Conservation (phyloP, 2,113 vertebrate species). For the Salminus brasiliensis region DNA sequence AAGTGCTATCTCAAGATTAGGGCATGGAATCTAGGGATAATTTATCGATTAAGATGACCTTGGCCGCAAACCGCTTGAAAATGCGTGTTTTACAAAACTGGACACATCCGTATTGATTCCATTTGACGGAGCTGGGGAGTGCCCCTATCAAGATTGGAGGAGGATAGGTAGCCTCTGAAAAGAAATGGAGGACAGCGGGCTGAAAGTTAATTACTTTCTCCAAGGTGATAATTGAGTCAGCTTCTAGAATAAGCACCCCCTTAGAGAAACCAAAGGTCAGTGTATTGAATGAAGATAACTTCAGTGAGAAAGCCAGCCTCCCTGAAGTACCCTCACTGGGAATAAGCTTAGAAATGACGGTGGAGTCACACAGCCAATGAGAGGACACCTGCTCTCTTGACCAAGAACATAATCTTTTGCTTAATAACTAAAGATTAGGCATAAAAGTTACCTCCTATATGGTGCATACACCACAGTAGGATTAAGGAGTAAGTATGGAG, state of each 20-base stretch:
- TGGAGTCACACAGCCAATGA: neutral
- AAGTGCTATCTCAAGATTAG: conserved; percentile 45
- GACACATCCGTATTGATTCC: conserved; percentile 28
- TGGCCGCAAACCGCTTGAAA: conserved; percentile 32
- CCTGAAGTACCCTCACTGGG: neutral
- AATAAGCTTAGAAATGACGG: neutral
- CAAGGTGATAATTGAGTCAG: conserved; percentile 38
- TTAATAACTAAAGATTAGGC: neutral
- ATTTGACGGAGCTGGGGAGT: conserved; percentile 14
- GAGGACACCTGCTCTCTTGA: neutral
- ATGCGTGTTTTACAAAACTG: conserved; percentile 42
- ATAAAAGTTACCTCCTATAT: neutral
- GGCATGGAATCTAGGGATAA: conserved; percentile 22
- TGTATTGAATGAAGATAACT: conserved; percentile 16
- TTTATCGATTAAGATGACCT: conserved; percentile 54
- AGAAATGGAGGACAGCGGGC: conserved; percentile 19
- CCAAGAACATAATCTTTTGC: neutral
- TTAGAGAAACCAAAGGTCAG: conserved; percentile 24
- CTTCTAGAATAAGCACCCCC: conserved; percentile 19
- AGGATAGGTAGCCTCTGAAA: conserved; percentile 26
- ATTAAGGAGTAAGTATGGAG: neutral
- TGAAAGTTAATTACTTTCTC: conserved; percentile 42
- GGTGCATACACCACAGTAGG: neutral
- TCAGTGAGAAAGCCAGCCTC: neutral
- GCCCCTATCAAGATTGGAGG: conserved; percentile 24